These are phyloP conservation scores for Cervus canadensis DNA, from an alignment of 2,113 vertebrate genomes.

Conservation along the genomic window DNA sequence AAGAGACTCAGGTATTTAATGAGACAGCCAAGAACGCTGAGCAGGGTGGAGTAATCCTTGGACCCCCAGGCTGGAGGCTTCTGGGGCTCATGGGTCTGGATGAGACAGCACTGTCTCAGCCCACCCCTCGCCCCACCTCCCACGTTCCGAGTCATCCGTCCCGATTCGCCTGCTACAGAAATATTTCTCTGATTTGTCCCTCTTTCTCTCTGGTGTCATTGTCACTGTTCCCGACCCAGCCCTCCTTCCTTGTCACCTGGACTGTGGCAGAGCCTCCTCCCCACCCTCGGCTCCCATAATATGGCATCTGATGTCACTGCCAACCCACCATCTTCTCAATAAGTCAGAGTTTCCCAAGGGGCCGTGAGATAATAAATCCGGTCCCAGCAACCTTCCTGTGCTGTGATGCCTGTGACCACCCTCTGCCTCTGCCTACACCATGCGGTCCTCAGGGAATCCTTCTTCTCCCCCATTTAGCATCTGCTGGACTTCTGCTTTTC, in stretches of 20 bases:
- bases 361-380: not conserved
- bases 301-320: not conserved
- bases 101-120: not conserved
- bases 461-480: not conserved
- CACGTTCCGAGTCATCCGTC: rapidly evolving
- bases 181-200: not conserved
- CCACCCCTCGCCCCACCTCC: not conserved
- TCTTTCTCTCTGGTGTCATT: not conserved
- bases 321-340: not conserved
- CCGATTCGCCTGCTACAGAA: rapidly evolving
- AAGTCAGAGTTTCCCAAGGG: not conserved
- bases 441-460: not conserved
- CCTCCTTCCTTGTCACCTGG: not conserved
- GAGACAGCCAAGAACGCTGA: not conserved
- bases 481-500: not conserved
- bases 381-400: not conserved
- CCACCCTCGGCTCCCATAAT: not conserved
- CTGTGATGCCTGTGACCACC: rapidly evolving
- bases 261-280: not conserved
- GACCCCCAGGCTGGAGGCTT: not conserved
- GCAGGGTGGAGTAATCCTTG: rapidly evolving
- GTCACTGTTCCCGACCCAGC: not conserved
- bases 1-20: not conserved
- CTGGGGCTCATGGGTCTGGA: not conserved
- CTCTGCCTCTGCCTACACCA: not conserved